Base-by-base conservation (phyloP, 1,140 invertebrate species). In the Lordiphosa mommai region DNA sequence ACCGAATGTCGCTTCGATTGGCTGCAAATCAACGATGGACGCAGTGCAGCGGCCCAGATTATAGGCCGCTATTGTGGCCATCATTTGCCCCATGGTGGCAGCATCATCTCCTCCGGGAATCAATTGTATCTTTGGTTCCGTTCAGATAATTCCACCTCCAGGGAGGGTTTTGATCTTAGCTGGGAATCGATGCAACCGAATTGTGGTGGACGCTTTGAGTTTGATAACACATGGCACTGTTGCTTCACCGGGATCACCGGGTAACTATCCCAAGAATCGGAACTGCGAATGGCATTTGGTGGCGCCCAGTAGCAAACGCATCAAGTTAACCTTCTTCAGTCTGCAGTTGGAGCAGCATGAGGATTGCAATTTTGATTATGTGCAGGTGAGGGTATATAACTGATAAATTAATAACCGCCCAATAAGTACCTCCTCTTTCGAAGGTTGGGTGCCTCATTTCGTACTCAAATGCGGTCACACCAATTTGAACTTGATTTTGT, bases 301-400 rank as follows among this genome's bases (percentile, higher is more conserved):
- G 6, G 94, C 94, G 0, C 89, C 90, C 7, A 85, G 90, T 1
- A 93, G 92, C 2, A 97, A 96, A 89, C 91, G 93, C 59, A 94
- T 98, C 47, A 92, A 94, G 65, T 92, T 98, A 9, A 93, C 94
- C 38, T 98, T 98, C 87, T 94, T 93, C 40, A 91, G 92, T 13
- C 87, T 98, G 47, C 92, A 93, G 80, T 91, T 98, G 10, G 96
- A 97, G 89, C 79, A 89, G n/a, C 92, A 94, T 89, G 67, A 86
- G 3, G 93, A 92, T 65, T 98, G 97, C 79, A 90, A 90, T 44
- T 94, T 91, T 69, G 97, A 98, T 88, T 96, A 92, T 88, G 88
- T 98, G 1, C 91, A 92, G 76, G 93, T 96, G 86, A 91, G 90
- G n/a, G n/a, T n/a, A n/a, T n/a, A n/a, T n/a, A n/a, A n/a, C n/a